Base-by-base conservation (phyloP, 2,888 invertebrate species). In the Epinotia bilunana region DNA sequence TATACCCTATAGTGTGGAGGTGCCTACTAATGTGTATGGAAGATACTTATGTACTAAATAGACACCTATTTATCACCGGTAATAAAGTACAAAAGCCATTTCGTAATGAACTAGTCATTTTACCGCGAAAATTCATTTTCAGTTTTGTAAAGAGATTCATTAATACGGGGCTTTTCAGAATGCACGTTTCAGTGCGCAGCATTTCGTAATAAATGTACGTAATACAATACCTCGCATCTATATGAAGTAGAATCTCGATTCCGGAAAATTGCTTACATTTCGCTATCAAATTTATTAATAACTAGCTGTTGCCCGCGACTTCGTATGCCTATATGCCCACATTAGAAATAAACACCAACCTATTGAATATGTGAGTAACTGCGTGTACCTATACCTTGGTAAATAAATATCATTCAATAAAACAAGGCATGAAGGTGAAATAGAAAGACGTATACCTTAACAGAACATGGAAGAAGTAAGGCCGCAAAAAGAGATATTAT, bases 121-220 rank as follows among this genome's bases (percentile, higher is more conserved):
- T 13, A 39, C 55, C 73, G 62, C 46, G 57, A 55, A 58, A 69
- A 69, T 69, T 74, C 43, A 68, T 74, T 69, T 74, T 62, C 74
- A 55, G 67, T 68, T 39, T 63, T 69, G 62, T 69, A 74, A 74
- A 69, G 68, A 62, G 74, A 74, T 69, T 74, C 53, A 73, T 73
- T 73, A 74, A 73, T 67, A 60, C 69, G 18, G 55, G 23, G 69
- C 74, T 72, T 72, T 72, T 61, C 63, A 57, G 57, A 69, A 69
- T 69, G 46, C 57, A 63, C 55, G 69, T 57, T 63, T 73, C 64
- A 67, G 39, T 39, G 60, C 46, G 18, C 60, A 12, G 20, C 18
- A 16, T 7, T 53, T 33, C n/a, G 20, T 39, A 60, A 70, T 60
- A 60, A n/a, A 49, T 16, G 16, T 12, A 28, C 20, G 7, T 33